phyloP scores from a whole-genome alignment of 2,113 vertebrate species.

The Chascanopsetta lugubris region DNA sequence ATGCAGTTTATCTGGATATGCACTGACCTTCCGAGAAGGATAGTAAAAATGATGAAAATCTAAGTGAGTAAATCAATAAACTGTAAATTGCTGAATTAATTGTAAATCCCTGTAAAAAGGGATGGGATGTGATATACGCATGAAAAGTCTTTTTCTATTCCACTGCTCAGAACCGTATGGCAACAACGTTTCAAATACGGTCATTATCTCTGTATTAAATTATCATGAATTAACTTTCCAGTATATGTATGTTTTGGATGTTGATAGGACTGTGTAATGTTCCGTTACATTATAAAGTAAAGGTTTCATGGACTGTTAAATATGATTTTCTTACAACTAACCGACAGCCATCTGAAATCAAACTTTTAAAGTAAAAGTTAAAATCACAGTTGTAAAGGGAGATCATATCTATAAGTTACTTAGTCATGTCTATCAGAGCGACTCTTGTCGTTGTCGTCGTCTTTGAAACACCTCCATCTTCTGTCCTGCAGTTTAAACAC shows the following conservation, averaged over 20 bases:
- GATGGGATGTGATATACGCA: background rate
- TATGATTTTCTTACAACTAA: background rate
- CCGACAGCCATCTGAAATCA: slow-evolving; percentile 5
- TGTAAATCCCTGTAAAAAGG: background rate
- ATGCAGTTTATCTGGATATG: background rate
- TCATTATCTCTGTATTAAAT: no score
- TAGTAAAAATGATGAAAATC: no score
- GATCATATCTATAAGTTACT: no score
- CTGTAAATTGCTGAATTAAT: no score
- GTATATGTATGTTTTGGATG: background rate
- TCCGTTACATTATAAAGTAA: no score
- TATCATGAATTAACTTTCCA: no score
- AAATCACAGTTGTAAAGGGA: background rate
- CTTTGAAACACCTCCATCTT: background rate
- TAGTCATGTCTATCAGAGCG: background rate
- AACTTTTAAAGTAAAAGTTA: background rate
- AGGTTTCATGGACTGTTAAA: no score
- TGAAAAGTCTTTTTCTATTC: no score
- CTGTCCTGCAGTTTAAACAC: background rate
- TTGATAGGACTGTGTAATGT: no score
- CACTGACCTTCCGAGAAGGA: background rate
- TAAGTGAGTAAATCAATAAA: no score
- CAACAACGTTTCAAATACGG: background rate
- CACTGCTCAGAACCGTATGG: no score
- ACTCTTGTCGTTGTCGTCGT: background rate